Conservation (phyloP, 2,113 vertebrate species). For the Procavia capensis region DNA sequence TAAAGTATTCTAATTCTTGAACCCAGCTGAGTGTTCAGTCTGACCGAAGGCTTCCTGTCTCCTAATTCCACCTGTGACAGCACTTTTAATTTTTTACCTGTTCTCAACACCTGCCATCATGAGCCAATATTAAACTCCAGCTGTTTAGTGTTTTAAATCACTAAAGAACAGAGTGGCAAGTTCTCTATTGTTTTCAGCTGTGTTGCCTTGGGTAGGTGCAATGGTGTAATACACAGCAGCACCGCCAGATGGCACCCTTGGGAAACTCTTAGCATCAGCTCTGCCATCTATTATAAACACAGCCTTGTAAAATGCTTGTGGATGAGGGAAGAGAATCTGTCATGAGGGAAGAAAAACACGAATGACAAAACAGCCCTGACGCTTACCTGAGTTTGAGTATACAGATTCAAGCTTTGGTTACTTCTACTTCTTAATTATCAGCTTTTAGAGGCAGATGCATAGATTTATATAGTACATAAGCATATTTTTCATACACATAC, state of each 20-base stretch:
- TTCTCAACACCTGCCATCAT: neutral
- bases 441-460: conserved; percentile 51
- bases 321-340: conserved; percentile 56
- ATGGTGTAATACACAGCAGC: neutral
- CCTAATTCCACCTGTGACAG: neutral
- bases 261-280: conserved; percentile 71
- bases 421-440: conserved; percentile 63
- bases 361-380: conserved; percentile 53
- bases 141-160: conserved; percentile 4
- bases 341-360: conserved; percentile 46
- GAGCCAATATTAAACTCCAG: neutral
- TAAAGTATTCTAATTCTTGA: neutral
- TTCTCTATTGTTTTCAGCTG: conserved; percentile 4
- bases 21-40: neutral
- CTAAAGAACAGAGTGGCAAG: conserved; percentile 1
- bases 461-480: conserved; percentile 53
- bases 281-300: conserved; percentile 61
- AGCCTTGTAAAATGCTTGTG: conserved; percentile 9
- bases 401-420: conserved; percentile 70
- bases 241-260: conserved; percentile 83
- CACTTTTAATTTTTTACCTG: neutral
- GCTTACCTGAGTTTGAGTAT: conserved; percentile 58
- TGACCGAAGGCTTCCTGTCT: neutral
- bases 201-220: neutral
- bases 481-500: conserved; percentile 44